These are phyloP conservation scores for Neosilurus hyrtlii DNA, from an alignment of 2,797 vertebrate genomes.

Conservation along the genomic window DNA sequence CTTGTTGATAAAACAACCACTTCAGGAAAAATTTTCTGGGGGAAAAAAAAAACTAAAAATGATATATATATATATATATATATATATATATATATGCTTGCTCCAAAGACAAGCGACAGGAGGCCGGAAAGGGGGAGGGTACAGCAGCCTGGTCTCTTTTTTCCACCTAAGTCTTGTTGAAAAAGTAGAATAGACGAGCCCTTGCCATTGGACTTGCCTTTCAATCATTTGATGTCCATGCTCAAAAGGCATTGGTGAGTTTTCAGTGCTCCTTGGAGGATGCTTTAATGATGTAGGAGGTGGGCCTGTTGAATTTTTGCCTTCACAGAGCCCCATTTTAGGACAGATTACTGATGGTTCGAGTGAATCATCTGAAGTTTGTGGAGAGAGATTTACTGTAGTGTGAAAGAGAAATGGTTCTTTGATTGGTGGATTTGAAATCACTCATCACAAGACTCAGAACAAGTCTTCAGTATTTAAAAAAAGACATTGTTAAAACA, in stretches of 20 bases:
- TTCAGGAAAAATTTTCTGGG: constrained; percentile 69
- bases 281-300: constrained; percentile 70
- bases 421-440: constrained; percentile 17
- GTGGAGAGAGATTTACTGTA: constrained; percentile 22
- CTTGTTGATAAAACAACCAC: constrained; percentile 69
- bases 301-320: constrained; percentile 67
- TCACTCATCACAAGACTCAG: background rate
- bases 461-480: background rate
- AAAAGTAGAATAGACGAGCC: constrained; percentile 72
- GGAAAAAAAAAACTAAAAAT: constrained; percentile 60
- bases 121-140: constrained; percentile 73
- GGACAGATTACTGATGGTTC: constrained; percentile 16
- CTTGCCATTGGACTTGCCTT: constrained; percentile 74
- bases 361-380: constrained; percentile 30
- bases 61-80: constrained; percentile 48
- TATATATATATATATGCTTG: constrained; percentile 63
- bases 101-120: constrained; percentile 75
- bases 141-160: constrained; percentile 64
- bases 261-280: constrained; percentile 64
- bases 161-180: constrained; percentile 64
- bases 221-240: constrained; percentile 69
- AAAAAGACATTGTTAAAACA: background rate
- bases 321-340: constrained; percentile 24
- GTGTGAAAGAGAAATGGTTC: constrained; percentile 34
- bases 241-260: constrained; percentile 71